Evolutionary conservation across 2,113 vertebrate genomes (phyloP), one percentile per base, ranked within the genome.

Genomic region (Aphelocoma coerulescens): DNA sequence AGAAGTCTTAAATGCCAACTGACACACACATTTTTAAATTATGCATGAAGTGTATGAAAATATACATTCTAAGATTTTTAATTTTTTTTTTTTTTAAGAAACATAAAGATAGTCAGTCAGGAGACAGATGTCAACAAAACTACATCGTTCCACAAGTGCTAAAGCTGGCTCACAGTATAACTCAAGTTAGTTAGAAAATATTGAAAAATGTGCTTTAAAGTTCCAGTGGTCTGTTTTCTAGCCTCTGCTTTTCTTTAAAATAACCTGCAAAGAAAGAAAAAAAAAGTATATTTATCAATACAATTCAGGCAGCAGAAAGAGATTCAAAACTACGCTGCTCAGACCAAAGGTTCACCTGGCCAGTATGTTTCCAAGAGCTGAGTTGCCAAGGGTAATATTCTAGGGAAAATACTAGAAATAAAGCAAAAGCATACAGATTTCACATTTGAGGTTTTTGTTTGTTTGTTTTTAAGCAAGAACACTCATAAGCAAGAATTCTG

Each of bases 231-330:
- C 93, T 91, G 92, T 82, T 82, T 85, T 96, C 94, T 98, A 98
- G 91, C 98, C 98, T 97, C 91, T 97, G 96, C 98, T 98, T 97
- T 98, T 98, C 98, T 98, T 98, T 92, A 98, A 96, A 96, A 97
- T 96, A 91, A 98, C 92, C 98, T 98, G 97, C n/a, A 76, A 92
- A 91, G 80, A 84, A 68, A 51, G n/a, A 73, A 79, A 44, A 86
- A 86, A 84, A 84, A 94, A 91, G 26, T 73, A 82, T 66, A 96
- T 83, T 95, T 57, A 71, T 86, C 20, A 79, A 44, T 79, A 79
- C 30, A 81, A 65, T 46, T 59, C 79, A 82, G 57, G 27, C 14
- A 66, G 41, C 35, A 93, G 43, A 20, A 76, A 77, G 39, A 63
- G 9, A 69, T 61, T 16, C 37, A 84, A 85, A 92, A 61, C 39